Percentiles rank a stretch among this genome's conserved stretches.
Evolutionary conservation across 1,140 invertebrate species (phyloP).

Genomic region (Pseudomyrmex cubaensis): DNA sequence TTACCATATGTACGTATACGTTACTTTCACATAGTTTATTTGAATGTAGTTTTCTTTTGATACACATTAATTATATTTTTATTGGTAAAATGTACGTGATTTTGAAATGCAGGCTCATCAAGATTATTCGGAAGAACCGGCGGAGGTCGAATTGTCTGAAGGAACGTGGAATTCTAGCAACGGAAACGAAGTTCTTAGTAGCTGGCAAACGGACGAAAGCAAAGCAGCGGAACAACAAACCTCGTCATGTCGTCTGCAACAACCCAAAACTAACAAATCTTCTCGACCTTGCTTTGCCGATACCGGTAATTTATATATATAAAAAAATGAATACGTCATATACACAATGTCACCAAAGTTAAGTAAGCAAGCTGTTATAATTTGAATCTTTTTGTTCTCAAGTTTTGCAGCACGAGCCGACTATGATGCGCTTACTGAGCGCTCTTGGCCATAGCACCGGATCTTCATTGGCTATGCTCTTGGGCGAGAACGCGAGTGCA

Average conservation of each 20-base stretch:
- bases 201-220: slow-evolving; percentile 91
- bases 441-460: slow-evolving; percentile 90
- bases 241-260: slow-evolving; percentile 73
- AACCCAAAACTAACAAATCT: slow-evolving; percentile 76
- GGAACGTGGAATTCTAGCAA: slow-evolving; percentile 40
- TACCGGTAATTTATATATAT: slow-evolving; percentile 81
- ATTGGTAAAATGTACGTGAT: not conserved
- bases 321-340: not conserved
- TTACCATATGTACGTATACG: slow-evolving; percentile 82
- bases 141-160: slow-evolving; percentile 78
- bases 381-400: slow-evolving; percentile 61
- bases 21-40: slow-evolving; percentile 39
- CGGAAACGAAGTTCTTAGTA: slow-evolving; percentile 75
- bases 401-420: slow-evolving; percentile 91
- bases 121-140: slow-evolving; percentile 64
- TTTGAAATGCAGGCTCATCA: slow-evolving; percentile 55
- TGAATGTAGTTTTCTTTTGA: not conserved
- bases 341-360: too few relatives aligned
- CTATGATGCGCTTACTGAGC: slow-evolving; percentile 93
- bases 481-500: slow-evolving; percentile 76
- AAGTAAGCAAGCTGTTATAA: not conserved
- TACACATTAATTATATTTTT: not conserved
- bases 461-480: slow-evolving; percentile 88
- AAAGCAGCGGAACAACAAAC: slow-evolving; percentile 90
- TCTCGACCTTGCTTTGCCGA: slow-evolving; percentile 90